These are phyloP conservation scores for Callimorpha dominula DNA, from an alignment of 2,888 invertebrate genomes.

Conservation along the genomic window DNA sequence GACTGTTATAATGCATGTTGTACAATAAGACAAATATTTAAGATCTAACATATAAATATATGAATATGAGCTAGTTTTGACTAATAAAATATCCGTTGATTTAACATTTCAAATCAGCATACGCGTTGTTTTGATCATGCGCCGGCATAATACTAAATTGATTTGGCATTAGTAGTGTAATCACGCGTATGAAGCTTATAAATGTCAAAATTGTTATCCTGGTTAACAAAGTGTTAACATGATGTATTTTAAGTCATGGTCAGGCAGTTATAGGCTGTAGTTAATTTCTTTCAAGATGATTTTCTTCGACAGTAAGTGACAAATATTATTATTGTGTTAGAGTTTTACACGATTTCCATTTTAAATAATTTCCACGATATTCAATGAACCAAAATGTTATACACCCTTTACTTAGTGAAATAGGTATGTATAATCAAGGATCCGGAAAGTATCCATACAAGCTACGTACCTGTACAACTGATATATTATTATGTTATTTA, in stretches of 20 bases:
- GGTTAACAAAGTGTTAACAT: constrained; percentile 29
- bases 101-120: constrained; percentile 7
- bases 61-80: constrained; percentile 4
- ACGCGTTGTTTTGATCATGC: neutral
- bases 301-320: neutral
- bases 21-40: neutral
- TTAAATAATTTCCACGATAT: too few relatives aligned
- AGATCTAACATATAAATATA: neutral
- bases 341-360: neutral
- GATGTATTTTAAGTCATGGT: constrained; percentile 28
- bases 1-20: neutral
- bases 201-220: constrained; percentile 42
- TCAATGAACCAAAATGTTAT: too few relatives aligned
- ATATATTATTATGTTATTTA: too few relatives aligned
- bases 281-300: neutral
- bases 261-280: constrained; percentile 15
- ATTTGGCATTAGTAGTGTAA: constrained; percentile 30
- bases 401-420: too few relatives aligned
- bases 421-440: too few relatives aligned
- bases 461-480: too few relatives aligned
- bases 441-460: too few relatives aligned
- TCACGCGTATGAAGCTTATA: constrained; percentile 42
- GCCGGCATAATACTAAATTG: constrained; percentile 14
- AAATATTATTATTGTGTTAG: neutral
- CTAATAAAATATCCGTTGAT: constrained; percentile 1